These are phyloP conservation scores for Varanus komodoensis DNA, from an alignment of 2,113 vertebrate species.

Conservation along the genomic window DNA sequence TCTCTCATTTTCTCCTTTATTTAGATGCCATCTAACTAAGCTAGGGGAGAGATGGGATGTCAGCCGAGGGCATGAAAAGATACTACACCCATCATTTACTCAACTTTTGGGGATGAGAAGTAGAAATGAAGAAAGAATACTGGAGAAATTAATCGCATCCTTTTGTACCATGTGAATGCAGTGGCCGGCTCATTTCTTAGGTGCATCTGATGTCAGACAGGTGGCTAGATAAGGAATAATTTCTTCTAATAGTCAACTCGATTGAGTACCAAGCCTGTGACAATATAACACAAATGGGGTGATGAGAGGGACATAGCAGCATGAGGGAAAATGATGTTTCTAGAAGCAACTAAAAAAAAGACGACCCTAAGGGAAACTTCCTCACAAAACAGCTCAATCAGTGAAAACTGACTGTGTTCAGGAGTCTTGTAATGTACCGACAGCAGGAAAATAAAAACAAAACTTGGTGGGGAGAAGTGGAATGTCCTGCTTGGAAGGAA, in stretches of 20 bases:
- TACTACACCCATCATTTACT: neutral
- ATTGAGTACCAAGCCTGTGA: neutral
- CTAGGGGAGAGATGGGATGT: slow-evolving; percentile 7
- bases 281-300: neutral
- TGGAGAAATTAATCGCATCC: neutral
- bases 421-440: neutral
- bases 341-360: neutral
- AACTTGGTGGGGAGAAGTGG: neutral
- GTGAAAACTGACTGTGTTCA: too few relatives aligned
- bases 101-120: neutral
- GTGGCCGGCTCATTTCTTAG: neutral
- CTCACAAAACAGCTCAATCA: too few relatives aligned
- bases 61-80: neutral
- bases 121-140: neutral
- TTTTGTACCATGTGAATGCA: neutral
- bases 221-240: neutral
- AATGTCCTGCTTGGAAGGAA: neutral
- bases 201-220: neutral
- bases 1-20: slow-evolving; percentile 29
- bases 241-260: neutral
- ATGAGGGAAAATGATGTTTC: neutral
- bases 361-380: too few relatives aligned
- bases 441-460: neutral
- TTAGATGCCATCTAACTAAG: slow-evolving; percentile 29
- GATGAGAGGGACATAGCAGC: too few relatives aligned